Base-by-base conservation (phyloP, 2,797 vertebrate genomes). In the Trichosurus vulpecula region DNA sequence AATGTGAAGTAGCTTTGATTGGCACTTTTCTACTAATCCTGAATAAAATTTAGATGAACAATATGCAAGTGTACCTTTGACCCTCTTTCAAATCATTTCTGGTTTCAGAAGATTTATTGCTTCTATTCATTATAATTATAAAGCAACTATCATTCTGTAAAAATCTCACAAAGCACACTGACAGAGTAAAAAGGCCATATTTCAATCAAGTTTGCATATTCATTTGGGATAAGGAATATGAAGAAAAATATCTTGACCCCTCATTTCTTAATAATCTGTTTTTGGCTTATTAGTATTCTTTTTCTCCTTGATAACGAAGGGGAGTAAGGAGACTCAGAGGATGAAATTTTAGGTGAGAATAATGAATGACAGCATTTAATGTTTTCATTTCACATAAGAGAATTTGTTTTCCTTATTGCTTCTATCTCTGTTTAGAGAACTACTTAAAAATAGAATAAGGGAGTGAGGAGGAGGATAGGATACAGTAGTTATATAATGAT, bases 61-160 rank as follows among this genome's bases (percentile, higher is more conserved):
- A 57, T 29, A 52, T 6, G 11, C 2, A 6, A 56, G 14, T 91
- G 90, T 91, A 56, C 25, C 54, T 90, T 61, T 93, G 31, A 54
- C 81, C 58, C 35, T 92, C 57, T 81, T 92, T n/a, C 9, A 91
- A 90, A 90, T 53, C 93, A 54, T 31, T 93, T 94, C 94, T 95
- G 29, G 12, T 22, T 93, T 93, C 90, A 93, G 95, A 6, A 96
- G 91, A 53, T 41, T 55, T 54, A 41, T 93, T 94, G 30, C 9
- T 16, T 93, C 52, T 2, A 90, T 91, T 91, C 91, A 92, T 19
- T 81, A 87, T 87, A 14, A 94, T 92, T 58, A 87, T 3, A 93
- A 6, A 81, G 57, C 55, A 56, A 93, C 11, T 92, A 81, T 92
- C 13, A 53, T 41, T 93, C 95, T 58, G 92, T 74, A 93, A 91